phyloP scores from a whole-genome alignment of 2,888 invertebrate genomes.

The Perizoma flavofasciatum region DNA sequence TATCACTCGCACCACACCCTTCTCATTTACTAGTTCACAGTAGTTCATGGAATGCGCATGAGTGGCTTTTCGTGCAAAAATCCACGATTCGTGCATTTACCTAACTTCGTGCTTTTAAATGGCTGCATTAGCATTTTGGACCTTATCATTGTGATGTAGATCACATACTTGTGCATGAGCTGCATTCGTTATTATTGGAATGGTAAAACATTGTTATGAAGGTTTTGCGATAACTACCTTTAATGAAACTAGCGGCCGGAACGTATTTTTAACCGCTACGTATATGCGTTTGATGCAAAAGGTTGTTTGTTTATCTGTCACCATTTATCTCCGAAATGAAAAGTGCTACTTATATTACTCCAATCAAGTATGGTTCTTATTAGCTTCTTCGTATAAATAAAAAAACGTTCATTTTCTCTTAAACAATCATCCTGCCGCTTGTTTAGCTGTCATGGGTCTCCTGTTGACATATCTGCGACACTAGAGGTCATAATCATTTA shows the following conservation, averaged over 20 bases:
- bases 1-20: conserved; percentile 20
- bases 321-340: too few relatives aligned
- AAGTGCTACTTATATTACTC: too few relatives aligned
- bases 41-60: conserved; percentile 51
- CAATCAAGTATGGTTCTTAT: too few relatives aligned
- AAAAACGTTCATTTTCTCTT: too few relatives aligned
- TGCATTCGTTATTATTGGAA: conserved; percentile 20
- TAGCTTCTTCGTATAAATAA: too few relatives aligned
- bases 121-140: conserved; percentile 7
- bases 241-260: not conserved
- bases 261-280: too few relatives aligned
- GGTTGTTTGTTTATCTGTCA: too few relatives aligned
- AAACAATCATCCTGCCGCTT: too few relatives aligned
- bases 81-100: conserved; percentile 48
- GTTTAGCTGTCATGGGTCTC: too few relatives aligned
- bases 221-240: conserved; percentile 12
- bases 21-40: conserved; percentile 22
- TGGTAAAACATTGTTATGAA: conserved; percentile 16
- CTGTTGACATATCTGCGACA: too few relatives aligned
- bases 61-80: conserved; percentile 65
- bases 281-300: too few relatives aligned
- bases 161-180: conserved; percentile 14
- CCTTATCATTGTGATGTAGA: conserved; percentile 26
- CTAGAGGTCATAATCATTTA: too few relatives aligned
- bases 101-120: conserved; percentile 24